Base-by-base conservation (phyloP, 2,888 invertebrate genomes). In the Pheosia gnoma region DNA sequence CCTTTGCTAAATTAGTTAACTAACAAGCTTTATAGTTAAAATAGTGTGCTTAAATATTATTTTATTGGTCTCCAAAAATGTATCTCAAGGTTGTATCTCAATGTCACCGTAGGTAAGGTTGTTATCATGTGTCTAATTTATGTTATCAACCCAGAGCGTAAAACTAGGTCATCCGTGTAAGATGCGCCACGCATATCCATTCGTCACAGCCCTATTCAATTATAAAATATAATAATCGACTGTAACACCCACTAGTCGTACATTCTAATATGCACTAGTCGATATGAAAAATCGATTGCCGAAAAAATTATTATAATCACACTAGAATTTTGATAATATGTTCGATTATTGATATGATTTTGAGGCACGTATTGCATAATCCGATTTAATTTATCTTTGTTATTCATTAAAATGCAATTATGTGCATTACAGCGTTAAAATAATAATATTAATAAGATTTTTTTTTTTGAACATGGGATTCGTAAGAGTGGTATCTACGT, bases 81-180 rank as follows among this genome's bases (percentile, higher is more conserved):
- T 66, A 60, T 62, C 58, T 71, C 86, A 91, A 90, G 91, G 91
- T 83, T 87, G 77, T 39, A 70, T 67, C 71, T 81, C 91, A 92
- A 91, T 90, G 91, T 87, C 92, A 89, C 74, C 78, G 78, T 84
- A 86, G 84, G 86, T 86, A 85, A 83, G 75, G 74, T 74, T 79
- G 77, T 90, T 92, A 92, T 93, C 93, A 76, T 79, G 79, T 89
- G 75, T 83, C 84, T 84, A 85, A 83, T 85, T 86, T 89, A 69
- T 81, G 81, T 91, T 92, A 92, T 92, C 91, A 82, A 71, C 66
- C 60, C 56, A 66, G 59, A 63, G 60, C 67, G 62, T 70, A 75
- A 92, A 53, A 85, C 76, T 91, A 73, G 92, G 92, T 85, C 89
- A 87, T 79, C 78, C 81, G 83, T 77, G 81, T 72, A 75, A 73